Percentiles rank a stretch among this genome's conserved stretches.
These are phyloP conservation scores for Eumerus sabulonum DNA, from an alignment of 2,888 invertebrate species.

Conservation along the genomic window DNA sequence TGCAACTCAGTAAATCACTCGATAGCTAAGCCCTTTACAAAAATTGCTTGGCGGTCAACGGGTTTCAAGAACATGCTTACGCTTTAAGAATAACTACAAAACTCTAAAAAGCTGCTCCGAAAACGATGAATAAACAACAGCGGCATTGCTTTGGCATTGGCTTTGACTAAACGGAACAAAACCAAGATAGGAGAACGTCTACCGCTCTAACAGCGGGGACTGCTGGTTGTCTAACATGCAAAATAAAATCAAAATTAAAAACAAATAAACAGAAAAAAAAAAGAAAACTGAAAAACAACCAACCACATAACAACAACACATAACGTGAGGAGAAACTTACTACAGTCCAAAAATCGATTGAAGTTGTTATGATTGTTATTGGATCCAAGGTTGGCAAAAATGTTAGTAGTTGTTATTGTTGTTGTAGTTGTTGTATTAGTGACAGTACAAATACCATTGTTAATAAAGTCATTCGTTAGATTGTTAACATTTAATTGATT, in stretches of 20 bases:
- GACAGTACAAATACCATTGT: slow-evolving; percentile 57
- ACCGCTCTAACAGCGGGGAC: slow-evolving; percentile 7
- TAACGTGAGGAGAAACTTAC: slow-evolving; percentile 73
- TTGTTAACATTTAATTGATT: slow-evolving; percentile 42
- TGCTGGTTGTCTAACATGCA: slow-evolving; percentile 38
- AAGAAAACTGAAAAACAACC: slow-evolving; percentile 27
- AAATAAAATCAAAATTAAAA: slow-evolving; percentile 37
- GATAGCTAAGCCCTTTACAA: too few relatives aligned
- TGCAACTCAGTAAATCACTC: too few relatives aligned
- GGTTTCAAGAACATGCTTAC: too few relatives aligned
- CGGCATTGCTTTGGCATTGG: not conserved
- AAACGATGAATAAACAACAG: not conserved
- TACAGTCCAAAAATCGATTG: slow-evolving; percentile 76
- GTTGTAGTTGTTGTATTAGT: slow-evolving; percentile 62
- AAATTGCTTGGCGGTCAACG: too few relatives aligned
- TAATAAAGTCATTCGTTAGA: slow-evolving; percentile 58
- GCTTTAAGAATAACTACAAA: not conserved
- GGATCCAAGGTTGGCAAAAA: slow-evolving; percentile 70
- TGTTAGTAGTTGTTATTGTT: slow-evolving; percentile 68
- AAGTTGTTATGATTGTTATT: slow-evolving; percentile 69
- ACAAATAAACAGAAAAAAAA: slow-evolving; percentile 10
- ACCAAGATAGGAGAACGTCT: slow-evolving; percentile 7
- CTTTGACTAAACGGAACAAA: slow-evolving; percentile 1
- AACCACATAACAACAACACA: slow-evolving; percentile 53
- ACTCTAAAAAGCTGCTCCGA: not conserved